Evolutionary conservation across 2,888 invertebrate species (phyloP).

Genomic region (Hydriomena furcata): DNA sequence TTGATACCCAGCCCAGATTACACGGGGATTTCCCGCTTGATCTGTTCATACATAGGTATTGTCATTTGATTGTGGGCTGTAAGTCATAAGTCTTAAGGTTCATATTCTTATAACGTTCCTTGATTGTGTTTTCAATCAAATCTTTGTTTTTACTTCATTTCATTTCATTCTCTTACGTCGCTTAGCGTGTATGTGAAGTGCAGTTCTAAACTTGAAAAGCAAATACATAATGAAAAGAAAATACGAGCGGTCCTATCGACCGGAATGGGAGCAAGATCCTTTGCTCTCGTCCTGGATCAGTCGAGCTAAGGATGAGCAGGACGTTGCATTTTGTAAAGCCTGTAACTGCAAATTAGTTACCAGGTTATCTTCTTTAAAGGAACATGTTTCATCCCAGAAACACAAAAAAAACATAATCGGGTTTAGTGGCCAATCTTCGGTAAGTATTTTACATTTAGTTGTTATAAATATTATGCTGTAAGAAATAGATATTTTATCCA

Average conservation of each 20-base stretch:
- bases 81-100: no score
- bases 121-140: no score
- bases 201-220: no score
- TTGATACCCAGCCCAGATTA: no score
- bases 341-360: slow-evolving; percentile 7
- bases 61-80: no score
- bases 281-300: slow-evolving; percentile 6
- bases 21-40: no score
- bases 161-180: no score
- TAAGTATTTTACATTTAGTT: slow-evolving; percentile 11
- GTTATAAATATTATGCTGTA: slow-evolving; percentile 8
- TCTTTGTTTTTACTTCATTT: no score
- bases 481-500: slow-evolving; percentile 7
- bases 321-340: slow-evolving; percentile 13
- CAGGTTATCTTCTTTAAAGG: slow-evolving; percentile 11
- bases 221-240: no score
- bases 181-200: no score
- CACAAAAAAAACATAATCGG: slow-evolving; percentile 11
- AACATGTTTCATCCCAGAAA: slow-evolving; percentile 9
- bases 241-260: slow-evolving; percentile 4
- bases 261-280: slow-evolving; percentile 7
- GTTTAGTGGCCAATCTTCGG: slow-evolving; percentile 11
- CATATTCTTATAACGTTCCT: no score
- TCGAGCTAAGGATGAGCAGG: slow-evolving; percentile 3
- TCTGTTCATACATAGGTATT: no score